phyloP scores from a whole-genome alignment of 2,888 invertebrate genomes.

The Mimumesa dahlbomi region DNA sequence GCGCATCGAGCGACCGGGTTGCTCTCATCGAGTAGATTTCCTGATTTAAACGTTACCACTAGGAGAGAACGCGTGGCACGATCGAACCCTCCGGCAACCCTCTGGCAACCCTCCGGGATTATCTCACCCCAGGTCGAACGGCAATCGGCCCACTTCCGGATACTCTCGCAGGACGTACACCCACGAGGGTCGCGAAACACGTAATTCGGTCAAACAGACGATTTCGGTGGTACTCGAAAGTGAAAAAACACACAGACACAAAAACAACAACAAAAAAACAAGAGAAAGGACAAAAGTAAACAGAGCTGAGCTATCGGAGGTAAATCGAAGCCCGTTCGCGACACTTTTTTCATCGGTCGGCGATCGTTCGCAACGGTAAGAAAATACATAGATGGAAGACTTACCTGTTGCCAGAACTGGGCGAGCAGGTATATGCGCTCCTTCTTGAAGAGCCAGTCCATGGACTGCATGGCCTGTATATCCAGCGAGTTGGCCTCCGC shows the following conservation, averaged over 20 bases:
- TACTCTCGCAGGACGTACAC: slow-evolving; percentile 42
- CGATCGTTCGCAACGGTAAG: no score
- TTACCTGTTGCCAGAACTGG: slow-evolving; percentile 98
- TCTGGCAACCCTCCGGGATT: slow-evolving; percentile 61
- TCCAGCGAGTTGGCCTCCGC: slow-evolving; percentile 91
- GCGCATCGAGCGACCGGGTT: slow-evolving; percentile 37
- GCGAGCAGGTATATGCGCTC: slow-evolving; percentile 96
- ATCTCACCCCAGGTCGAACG: slow-evolving; percentile 56
- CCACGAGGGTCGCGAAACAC: slow-evolving; percentile 21
- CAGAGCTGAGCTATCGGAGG: neutral
- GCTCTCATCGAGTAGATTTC: slow-evolving; percentile 45
- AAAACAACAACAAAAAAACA: no score
- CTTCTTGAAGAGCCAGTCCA: slow-evolving; percentile 98
- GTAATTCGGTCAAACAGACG: slow-evolving; percentile 13
- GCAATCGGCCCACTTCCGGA: slow-evolving; percentile 56
- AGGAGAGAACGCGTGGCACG: slow-evolving; percentile 45
- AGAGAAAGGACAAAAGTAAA: no score
- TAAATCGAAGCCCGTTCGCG: no score
- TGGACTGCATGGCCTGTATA: slow-evolving; percentile 96
- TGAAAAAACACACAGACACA: no score
- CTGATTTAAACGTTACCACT: slow-evolving; percentile 41
- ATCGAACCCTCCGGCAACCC: slow-evolving; percentile 55
- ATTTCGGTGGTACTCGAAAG: no score
- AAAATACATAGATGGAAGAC: slow-evolving; percentile 63
- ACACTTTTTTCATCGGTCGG: no score